Evolutionary conservation across 1,140 invertebrate genomes (phyloP).

Genomic region (Platyscapa corneri): DNA sequence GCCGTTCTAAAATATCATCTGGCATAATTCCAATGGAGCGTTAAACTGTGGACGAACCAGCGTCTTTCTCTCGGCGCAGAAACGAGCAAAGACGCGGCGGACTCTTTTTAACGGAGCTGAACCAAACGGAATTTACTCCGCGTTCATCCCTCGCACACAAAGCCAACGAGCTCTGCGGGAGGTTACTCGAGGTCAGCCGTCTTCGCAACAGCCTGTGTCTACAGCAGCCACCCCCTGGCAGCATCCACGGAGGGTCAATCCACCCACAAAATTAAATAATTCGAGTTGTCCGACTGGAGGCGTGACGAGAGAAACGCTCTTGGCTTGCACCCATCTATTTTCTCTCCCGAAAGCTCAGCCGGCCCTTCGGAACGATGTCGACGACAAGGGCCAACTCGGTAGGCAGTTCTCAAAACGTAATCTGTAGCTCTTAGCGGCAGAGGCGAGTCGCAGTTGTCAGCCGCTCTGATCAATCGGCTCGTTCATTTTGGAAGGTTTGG

Average conservation of each 20-base stretch:
- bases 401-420: neutral
- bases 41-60: too few relatives aligned
- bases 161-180: neutral
- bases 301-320: too few relatives aligned
- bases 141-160: neutral
- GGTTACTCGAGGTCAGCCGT: neutral
- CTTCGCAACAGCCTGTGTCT: too few relatives aligned
- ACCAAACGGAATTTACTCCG: neutral
- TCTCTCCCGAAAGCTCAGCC: neutral
- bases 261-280: constrained; percentile 21
- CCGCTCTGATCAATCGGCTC: neutral
- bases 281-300: too few relatives aligned
- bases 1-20: too few relatives aligned
- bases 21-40: too few relatives aligned
- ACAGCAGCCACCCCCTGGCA: neutral
- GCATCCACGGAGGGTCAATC: neutral
- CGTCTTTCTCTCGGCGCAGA: too few relatives aligned
- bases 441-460: neutral
- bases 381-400: too few relatives aligned
- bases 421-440: neutral
- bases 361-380: neutral
- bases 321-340: neutral
- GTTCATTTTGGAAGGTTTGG: neutral
- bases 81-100: too few relatives aligned
- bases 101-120: neutral